These are phyloP conservation scores for Gouania willdenowi DNA, from an alignment of 2,797 vertebrate genomes.

Conservation along the genomic window DNA sequence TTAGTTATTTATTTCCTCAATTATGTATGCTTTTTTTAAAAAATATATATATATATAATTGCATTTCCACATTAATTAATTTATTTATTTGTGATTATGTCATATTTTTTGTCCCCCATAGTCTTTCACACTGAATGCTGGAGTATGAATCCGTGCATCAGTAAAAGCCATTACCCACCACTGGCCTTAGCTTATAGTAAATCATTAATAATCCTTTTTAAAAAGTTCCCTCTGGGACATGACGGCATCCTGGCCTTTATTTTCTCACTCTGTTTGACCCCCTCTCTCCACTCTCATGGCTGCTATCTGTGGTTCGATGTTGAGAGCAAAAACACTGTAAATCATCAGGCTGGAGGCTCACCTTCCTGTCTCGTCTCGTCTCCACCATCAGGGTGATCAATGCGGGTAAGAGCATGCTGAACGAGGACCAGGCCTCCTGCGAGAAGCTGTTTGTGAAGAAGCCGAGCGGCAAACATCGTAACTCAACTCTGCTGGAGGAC, in stretches of 20 bases:
- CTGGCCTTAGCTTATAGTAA: conserved; percentile 47
- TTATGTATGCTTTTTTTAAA: no score
- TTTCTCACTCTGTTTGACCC: conserved; percentile 2
- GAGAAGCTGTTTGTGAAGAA: conserved; percentile 88
- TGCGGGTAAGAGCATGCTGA: conserved; percentile 96
- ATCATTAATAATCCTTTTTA: conserved; percentile 55
- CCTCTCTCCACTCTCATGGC: conserved; percentile 9
- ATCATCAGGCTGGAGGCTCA: conserved; percentile 21
- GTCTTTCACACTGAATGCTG: no score
- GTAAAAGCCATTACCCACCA: conserved; percentile 50
- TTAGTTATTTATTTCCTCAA: no score
- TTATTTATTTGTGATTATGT: no score
- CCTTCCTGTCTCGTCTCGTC: not conserved
- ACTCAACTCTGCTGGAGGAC: conserved; percentile 69
- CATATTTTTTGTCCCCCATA: no score
- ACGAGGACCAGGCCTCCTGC: conserved; percentile 95
- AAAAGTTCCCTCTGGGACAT: conserved; percentile 44
- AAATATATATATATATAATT: no score
- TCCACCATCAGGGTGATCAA: conserved; percentile 87
- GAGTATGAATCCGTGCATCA: conserved; percentile 38
- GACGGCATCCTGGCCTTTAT: conserved; percentile 33
- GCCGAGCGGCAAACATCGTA: conserved; percentile 65
- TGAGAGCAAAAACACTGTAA: conserved; percentile 13
- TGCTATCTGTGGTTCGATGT: conserved; percentile 20
- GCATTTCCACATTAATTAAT: no score